Percentiles rank a stretch among this genome's conserved stretches.
Evolutionary conservation across 2,888 invertebrate genomes (phyloP).

Genomic region (Monopis laevigella): DNA sequence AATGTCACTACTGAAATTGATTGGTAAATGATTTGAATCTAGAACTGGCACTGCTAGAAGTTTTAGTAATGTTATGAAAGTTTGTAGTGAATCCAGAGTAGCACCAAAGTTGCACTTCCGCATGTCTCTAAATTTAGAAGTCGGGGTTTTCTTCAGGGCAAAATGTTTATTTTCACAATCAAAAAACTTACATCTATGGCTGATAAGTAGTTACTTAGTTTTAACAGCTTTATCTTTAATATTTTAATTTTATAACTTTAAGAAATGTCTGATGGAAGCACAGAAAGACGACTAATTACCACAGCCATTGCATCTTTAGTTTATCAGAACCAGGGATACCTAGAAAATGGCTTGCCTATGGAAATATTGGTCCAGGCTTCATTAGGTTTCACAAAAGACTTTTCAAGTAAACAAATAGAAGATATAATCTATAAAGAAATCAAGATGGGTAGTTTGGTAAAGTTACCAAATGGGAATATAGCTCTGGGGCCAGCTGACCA

Average conservation of each 20-base stretch:
- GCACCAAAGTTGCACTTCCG: too few relatives aligned
- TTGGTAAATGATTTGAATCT: too few relatives aligned
- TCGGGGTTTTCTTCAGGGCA: too few relatives aligned
- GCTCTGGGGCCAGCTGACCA: conserved; percentile 71
- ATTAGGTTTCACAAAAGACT: conserved; percentile 71
- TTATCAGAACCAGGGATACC: conserved; percentile 75
- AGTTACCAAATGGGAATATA: conserved; percentile 74
- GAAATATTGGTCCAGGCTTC: conserved; percentile 73
- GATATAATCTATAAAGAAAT: conserved; percentile 76
- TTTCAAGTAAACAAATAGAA: conserved; percentile 70
- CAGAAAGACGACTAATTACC: conserved; percentile 68
- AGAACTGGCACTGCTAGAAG: too few relatives aligned
- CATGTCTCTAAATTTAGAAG: too few relatives aligned
- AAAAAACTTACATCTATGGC: too few relatives aligned
- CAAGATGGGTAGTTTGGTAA: conserved; percentile 72
- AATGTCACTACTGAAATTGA: too few relatives aligned
- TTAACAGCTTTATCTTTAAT: not conserved
- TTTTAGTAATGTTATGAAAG: too few relatives aligned
- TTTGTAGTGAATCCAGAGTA: too few relatives aligned
- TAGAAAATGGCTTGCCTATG: conserved; percentile 77
- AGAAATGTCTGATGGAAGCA: conserved; percentile 59
- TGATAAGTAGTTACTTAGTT: too few relatives aligned
- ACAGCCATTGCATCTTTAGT: conserved; percentile 77
- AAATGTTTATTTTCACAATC: too few relatives aligned
- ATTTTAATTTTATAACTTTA: conserved; percentile 19